Base-by-base conservation (phyloP, 2,797 vertebrate species). In the Coranthus polyacanthus region DNA sequence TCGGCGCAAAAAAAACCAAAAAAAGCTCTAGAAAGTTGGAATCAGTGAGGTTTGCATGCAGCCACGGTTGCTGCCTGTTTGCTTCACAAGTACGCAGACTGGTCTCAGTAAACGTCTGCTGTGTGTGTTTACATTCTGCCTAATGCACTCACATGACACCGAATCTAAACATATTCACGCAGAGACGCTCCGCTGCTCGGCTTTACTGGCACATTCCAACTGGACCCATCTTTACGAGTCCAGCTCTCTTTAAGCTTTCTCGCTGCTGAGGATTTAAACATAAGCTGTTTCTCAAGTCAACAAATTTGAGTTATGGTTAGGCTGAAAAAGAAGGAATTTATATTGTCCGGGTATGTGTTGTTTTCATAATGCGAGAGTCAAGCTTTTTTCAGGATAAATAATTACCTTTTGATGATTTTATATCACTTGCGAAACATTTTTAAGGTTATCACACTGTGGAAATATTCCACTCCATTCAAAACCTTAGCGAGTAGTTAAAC, bases 161-260 rank as follows among this genome's bases (percentile, higher is more conserved):
- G 60, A 92, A 89, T 91, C 85, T 87, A 92, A 92, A 93, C 92
- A 93, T 50, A 85, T 90, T 90, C 88, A 90, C 88, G 82, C 88
- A 90, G 66, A 90, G 81, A 87, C 78, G 69, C 79, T 81, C 51
- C 70, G 22, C 68, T 22, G 81, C 83, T 83, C 66, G 15, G 79
- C 79, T 87, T 90, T 89, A 91, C 87, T 79, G 86, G 67, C 82
- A 79, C 85, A 86, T 91, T 89, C 89, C 89, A 59, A 67, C 51
- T 76, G 64, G 76, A 62, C 52, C 68, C 78, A 75, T 84, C 87
- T 89, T 90, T 89, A 88, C 82, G 81, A 84, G 87, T 74, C 83
- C 85, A 82, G 81, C 87, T 81, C 84, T 79, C 82, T 82, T 39
- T 32, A 56, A 60, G 74, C 75, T 53, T 53, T 72, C 78, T 78